These are phyloP conservation scores for Henricia sp. DNA, from an alignment of 53 echinoderm and acorn worm genomes.

Conservation along the genomic window DNA sequence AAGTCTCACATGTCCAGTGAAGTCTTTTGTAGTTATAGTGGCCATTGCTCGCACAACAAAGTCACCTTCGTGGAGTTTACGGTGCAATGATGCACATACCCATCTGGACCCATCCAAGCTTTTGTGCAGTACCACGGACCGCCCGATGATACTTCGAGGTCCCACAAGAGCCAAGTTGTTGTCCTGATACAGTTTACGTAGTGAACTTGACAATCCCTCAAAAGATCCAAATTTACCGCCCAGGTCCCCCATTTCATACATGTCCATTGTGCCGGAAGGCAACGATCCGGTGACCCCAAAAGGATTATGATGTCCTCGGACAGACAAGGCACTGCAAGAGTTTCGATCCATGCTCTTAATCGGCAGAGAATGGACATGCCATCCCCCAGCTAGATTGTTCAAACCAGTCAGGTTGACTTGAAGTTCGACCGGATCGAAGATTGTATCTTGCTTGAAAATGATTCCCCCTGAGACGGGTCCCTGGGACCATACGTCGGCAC, in stretches of 20 bases:
- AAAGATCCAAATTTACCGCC: constrained; percentile 88
- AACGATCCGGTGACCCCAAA: constrained; percentile 78
- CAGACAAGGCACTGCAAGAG: constrained; percentile 70
- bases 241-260: constrained; percentile 92
- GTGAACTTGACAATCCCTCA: constrained; percentile 35
- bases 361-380: constrained; percentile 89
- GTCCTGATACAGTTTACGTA: constrained; percentile 51
- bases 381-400: constrained; percentile 68
- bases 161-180: constrained; percentile 80
- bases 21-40: constrained; percentile 24
- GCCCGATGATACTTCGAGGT: constrained; percentile 77
- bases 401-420: constrained; percentile 66
- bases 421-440: constrained; percentile 65
- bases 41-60: constrained; percentile 72
- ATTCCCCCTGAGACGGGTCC: constrained; percentile 74
- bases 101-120: constrained; percentile 80
- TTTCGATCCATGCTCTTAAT: constrained; percentile 40
- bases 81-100: constrained; percentile 75
- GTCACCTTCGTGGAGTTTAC: constrained; percentile 47
- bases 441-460: constrained; percentile 62
- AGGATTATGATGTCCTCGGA: constrained; percentile 89
- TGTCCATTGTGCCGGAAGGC: constrained; percentile 70
- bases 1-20: constrained; percentile 61
- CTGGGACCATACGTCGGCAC: constrained; percentile 57
- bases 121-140: constrained; percentile 82